phyloP scores from a whole-genome alignment of 2,797 vertebrate species.

The Kryptolebias ocellatus region DNA sequence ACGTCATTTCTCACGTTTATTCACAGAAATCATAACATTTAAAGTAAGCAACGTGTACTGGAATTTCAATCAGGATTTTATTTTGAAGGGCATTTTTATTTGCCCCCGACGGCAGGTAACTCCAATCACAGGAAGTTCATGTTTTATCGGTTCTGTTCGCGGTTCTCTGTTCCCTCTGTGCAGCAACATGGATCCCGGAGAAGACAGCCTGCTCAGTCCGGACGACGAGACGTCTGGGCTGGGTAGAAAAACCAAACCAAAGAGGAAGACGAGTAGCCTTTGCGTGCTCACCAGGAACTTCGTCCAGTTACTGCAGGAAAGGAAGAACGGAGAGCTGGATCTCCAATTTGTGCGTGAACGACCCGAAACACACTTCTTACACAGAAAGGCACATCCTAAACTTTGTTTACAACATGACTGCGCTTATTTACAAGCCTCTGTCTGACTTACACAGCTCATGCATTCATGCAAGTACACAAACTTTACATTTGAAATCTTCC shows the following conservation, averaged over 20 bases:
- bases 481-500: too few relatives aligned
- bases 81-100: neutral
- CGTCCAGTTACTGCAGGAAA: constrained; percentile 88
- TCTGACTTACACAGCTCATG: too few relatives aligned
- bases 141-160: neutral
- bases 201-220: neutral
- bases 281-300: constrained; percentile 88
- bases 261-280: constrained; percentile 82
- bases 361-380: too few relatives aligned
- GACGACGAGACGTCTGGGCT: neutral
- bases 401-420: too few relatives aligned
- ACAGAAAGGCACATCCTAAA: too few relatives aligned
- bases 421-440: too few relatives aligned
- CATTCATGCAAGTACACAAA: too few relatives aligned
- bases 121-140: neutral
- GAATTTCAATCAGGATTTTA: neutral
- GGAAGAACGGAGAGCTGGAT: constrained; percentile 90
- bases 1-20: neutral
- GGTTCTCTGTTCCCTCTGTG: neutral
- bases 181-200: constrained; percentile 44
- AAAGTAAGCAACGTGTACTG: neutral
- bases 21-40: neutral
- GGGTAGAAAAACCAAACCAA: neutral
- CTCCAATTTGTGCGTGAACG: constrained; percentile 85
- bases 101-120: constrained; percentile 3